A percentile compares a stretch with the other conserved stretches of the same genome.
These are phyloP conservation scores for Mesochorus sp. DNA, from an alignment of 2,888 invertebrate genomes.

Conservation along the genomic window DNA sequence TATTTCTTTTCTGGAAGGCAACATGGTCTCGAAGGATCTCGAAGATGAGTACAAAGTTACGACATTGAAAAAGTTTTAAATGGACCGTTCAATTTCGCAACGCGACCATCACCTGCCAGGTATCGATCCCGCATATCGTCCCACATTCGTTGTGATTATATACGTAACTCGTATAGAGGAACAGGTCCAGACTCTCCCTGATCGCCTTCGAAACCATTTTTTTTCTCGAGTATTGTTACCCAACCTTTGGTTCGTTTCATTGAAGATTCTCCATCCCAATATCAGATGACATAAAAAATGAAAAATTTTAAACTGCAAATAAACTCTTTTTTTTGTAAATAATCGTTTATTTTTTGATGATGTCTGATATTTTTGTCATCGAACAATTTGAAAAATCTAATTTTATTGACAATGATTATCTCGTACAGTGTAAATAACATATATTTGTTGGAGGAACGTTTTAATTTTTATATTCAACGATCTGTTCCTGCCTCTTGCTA, in stretches of 20 bases:
- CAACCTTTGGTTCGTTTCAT: not conserved
- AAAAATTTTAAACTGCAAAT: constrained; percentile 6
- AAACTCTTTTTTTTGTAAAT: not conserved
- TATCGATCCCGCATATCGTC: constrained; percentile 25
- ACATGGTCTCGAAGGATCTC: constrained; percentile 2
- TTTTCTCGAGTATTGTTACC: not conserved
- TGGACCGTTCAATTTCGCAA: constrained; percentile 36
- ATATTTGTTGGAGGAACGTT: not conserved
- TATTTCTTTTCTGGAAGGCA: no score
- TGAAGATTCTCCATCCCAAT: not conserved
- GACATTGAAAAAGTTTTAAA: constrained; percentile 15
- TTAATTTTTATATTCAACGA: constrained; percentile 1
- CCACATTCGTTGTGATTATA: not conserved
- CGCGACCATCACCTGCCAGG: constrained; percentile 19
- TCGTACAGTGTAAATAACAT: not conserved
- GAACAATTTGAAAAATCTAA: not conserved
- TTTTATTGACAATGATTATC: not conserved
- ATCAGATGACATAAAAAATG: not conserved
- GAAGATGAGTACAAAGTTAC: constrained; percentile 24
- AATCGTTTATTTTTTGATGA: not conserved
- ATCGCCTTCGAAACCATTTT: not conserved
- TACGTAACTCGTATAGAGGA: not conserved
- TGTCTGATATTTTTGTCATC: not conserved
- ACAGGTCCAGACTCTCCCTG: not conserved
- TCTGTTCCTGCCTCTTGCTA: constrained; percentile 12